Base-by-base conservation (phyloP, 2,888 invertebrate species). In the Apamea anceps region DNA sequence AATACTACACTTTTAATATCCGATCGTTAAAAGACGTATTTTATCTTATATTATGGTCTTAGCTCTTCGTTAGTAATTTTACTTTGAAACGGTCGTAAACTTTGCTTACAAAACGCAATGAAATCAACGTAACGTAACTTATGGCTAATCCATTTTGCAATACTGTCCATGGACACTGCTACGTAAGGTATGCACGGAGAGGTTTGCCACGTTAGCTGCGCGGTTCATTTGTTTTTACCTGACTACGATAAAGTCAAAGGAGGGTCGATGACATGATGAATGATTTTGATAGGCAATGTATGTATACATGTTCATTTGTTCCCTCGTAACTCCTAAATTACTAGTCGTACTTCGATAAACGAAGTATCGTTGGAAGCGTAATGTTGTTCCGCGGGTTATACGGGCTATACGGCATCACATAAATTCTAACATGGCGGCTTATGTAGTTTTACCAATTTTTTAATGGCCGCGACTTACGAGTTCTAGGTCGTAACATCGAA, bases 61-160 rank as follows among this genome's bases (percentile, higher is more conserved):
- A 68, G 51, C 57, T 77, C 48, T 28, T 45, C n/a, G 32, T 32
- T 66, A 70, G 66, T 82, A 74, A 77, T 73, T 86, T 77, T 37
- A 66, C 65, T 82, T 71, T 57, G 66, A 45, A 72, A 63, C 48
- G 32, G 54, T 71, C 72, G 54, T 83, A 75, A 83, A 77, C 70
- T 85, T 32, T 21, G 37, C 54, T 51, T 21, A 54, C 57, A 62
- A 75, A 72, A 82, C 32, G 83, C 78, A 25, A 86, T 76, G 48
- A 83, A 83, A 86, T 77, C 48, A 77, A 57, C 83, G 65, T 28
- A 1, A n/a, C n/a, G n/a, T n/a, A n/a, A n/a, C 68, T 82, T 62
- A 81, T 37, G 28, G 45, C 12, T 72, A 65, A 72, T 72, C 72
- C 76, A 72, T 68, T 83, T 75, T 63, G 51, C 57, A 72, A 72